Evolutionary conservation across 2,888 invertebrate species (phyloP), one percentile per base, ranked within the genome.

Genomic region (Ornithoptera alexandrae): DNA sequence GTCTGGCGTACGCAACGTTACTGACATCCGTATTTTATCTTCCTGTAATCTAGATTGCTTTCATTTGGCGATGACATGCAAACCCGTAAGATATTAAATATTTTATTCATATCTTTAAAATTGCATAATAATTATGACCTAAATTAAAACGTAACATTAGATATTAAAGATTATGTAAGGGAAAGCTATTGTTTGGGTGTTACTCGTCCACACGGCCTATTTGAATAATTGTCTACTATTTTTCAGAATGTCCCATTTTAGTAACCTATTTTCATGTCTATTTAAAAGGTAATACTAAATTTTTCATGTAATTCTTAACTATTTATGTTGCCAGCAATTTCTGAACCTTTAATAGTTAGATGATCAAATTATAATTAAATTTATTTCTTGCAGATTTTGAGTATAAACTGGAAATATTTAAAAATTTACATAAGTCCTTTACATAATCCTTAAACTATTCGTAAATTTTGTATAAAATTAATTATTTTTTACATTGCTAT

Each of bases 1-100:
- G 72, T 71, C 62, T 69, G 68, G 69, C 70, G 74, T 74, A 76
- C 77, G 74, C 73, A 75, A 75, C 74, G 73, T 67, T 72, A 72
- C 68, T 67, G 72, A 72, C 71, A 71, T 75, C 73, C 74, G 74
- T 74, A 69, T 75, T 69, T 74, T 73, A 39, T 58, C 36, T 66
- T 59, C 58, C 62, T 58, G 62, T 62, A 57, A 22, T 42, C 57
- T 22, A n/a, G n/a, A 61, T 57, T n/a, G 42, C 69, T 65, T 69
- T 69, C 42, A 62, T 67, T 58, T 68, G n/a, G 3, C 64, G n/a
- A 39, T 22, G 20, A 36, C 68, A 64, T 39, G 60, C 60, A 18
- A 62, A 59, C 46, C 39, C 42, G 50, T n/a, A 58, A 36, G 46
- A 56, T 53, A 30, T 42, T 60, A 61, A 61, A 60, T 64, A 24